Evolutionary conservation across 2,113 vertebrate genomes (phyloP).

Genomic region (Oophaga pumilio): DNA sequence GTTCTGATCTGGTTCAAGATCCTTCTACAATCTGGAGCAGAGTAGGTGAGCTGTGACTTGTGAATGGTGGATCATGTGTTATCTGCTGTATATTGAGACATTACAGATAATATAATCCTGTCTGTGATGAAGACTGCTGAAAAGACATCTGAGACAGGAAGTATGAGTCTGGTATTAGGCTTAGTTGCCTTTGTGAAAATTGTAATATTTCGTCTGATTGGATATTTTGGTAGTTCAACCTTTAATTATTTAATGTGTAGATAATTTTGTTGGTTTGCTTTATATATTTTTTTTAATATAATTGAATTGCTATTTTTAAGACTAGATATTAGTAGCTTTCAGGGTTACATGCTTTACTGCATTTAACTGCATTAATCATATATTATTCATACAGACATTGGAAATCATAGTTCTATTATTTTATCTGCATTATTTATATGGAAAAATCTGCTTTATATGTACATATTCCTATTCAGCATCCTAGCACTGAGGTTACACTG

Average conservation of each 20-base stretch:
- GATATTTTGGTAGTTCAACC: background rate
- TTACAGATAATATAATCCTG: too few relatives aligned
- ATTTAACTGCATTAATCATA: conserved; percentile 6
- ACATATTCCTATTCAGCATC: background rate
- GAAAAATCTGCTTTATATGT: conserved; percentile 19
- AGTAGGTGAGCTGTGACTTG: too few relatives aligned
- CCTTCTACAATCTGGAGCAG: too few relatives aligned
- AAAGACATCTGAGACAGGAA: too few relatives aligned
- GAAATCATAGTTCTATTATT: conserved; percentile 3
- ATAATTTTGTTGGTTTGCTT: background rate
- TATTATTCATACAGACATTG: conserved; percentile 13
- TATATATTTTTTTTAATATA: background rate
- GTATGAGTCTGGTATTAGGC: too few relatives aligned
- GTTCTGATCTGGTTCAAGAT: too few relatives aligned
- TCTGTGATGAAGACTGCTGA: too few relatives aligned
- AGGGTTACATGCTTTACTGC: background rate
- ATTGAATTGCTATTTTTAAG: background rate
- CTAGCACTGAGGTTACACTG: conserved; percentile 13
- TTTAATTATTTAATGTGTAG: background rate
- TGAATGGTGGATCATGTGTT: too few relatives aligned
- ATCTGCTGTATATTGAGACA: too few relatives aligned
- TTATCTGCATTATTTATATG: conserved; percentile 15
- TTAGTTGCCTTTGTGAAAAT: too few relatives aligned
- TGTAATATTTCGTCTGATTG: too few relatives aligned
- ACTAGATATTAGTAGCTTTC: background rate